Evolutionary conservation across 2,888 invertebrate species (phyloP), one percentile per base, ranked within the genome.

Genomic region (Scrobipalpa costella): DNA sequence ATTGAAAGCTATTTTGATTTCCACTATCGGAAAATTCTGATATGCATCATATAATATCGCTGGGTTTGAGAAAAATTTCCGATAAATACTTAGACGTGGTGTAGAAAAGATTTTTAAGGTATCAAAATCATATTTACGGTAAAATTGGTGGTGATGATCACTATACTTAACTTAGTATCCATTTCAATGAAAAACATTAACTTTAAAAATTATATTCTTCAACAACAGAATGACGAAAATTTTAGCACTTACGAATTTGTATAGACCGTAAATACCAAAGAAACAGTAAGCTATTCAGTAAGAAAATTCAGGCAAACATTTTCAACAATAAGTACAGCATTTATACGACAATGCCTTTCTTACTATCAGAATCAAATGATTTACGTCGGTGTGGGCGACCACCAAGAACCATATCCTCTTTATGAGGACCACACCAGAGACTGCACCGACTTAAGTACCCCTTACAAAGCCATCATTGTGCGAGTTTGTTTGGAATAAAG

Each of bases 401-500:
- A 58, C 40, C 52, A 52, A 52, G 55, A 34, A 7, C 15, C 34
- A 8, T 49, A 19, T 13, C 21, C 58, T 40, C 21, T 58, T 17
- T 38, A 58, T 9, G 38, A 40, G 13, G 38, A 61, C 50, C 61
- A 61, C 49, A 61, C 49, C 15, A 15, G 61, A 19, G 27, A 19
- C 58, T 44, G 59, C n/a, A 36, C 38, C 7, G 49, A 15, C 50
- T 49, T 19, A 49, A 61, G 61, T 60, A 33, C 27, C 38, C 59
- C 13, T 44, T 21, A 59, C 59, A 61, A 61, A 61, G 49, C 34
- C 33, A 49, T 27, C 36, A 49, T 61, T 61, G 61, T 61, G 38
- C n/a, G 50, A 50, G 47, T 49, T 61, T 61, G 61, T 61, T 60
- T 19, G 61, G 49, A 50, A 49, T 49, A 61, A 61, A 61, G 61